Base-by-base conservation (phyloP, 2,797 vertebrate species). In the Menidia menidia region DNA sequence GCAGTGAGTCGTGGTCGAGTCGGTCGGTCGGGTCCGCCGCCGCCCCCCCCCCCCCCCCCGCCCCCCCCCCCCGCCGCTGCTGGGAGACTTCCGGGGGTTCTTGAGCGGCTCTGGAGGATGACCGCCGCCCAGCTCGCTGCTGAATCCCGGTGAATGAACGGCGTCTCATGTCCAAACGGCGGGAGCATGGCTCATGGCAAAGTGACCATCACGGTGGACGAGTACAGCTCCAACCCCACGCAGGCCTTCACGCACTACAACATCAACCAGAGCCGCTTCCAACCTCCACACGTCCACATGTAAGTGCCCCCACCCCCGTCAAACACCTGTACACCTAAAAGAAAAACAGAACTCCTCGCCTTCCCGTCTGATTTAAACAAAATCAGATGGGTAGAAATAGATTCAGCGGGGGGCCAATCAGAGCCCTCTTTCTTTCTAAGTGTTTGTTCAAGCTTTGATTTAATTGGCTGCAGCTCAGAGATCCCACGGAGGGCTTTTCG, bases 111-210 rank as follows among this genome's bases (percentile, higher is more conserved):
- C 84, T 87, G 90, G 88, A 97, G 93, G 60, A 98, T 98, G 97
- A 90, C 90, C 88, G 91, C 72, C 82, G 87, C 89, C 43, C 74
- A 89, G 90, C 81, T 92, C 80, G 78, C 89, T 91, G 94, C 94
- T 91, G 89, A 94, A 91, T 94, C 95, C 91, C 83, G 96, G 95
- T 98, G 95, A 98, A 91, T 92, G 93, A 97, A 90, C 94, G 90
- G 94, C 77, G 60, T 92, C 96, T 95, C 93, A 95, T 97, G 97
- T 96, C 94, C 93, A 95, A 94, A 95, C 93, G 90, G 93, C 89
- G 93, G 93, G 94, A 98, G 95, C 92, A 99, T 99, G 97, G 97
- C 97, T 96, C 97, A 97, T 96, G 97, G 97, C 92, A 99, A 99
- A 95, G 96, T 97, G 93, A 96, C 96, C 93, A 92, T 98, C 77